Base-by-base conservation (phyloP, 2,888 invertebrate species). In the Diarsia rubi region DNA sequence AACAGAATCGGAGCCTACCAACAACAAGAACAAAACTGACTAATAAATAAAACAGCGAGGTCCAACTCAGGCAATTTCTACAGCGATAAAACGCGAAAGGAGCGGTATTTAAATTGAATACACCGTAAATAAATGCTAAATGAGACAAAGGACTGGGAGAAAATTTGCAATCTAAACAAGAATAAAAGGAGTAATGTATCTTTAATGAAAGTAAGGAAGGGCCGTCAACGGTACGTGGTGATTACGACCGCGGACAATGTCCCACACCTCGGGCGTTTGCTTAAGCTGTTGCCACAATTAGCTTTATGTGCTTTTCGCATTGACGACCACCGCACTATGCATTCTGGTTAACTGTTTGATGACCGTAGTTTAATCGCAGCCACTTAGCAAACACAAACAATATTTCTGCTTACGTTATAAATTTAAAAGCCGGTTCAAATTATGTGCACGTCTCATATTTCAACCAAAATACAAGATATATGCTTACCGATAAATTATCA, bases 71-170 rank as follows among this genome's bases (percentile, higher is more conserved):
- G 91, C 92, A 93, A 93, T 94, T 94, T 90, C 92, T 92, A 87
- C 91, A 88, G 90, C 92, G 94, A 95, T 95, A 95, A 95, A 95
- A 94, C 93, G 92, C 92, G 89, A 92, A 93, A 93, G 92, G 92
- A 94, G 93, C 92, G 91, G 93, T 95, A 94, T 95, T 95, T 95
- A 95, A 95, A 95, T 95, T 94, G 95, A 95, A 95, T 93, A 93
- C 93, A 92, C 93, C 94, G 94, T 95, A 94, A 95, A 95, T 95
- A 95, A 95, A 95, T 94, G 93, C 92, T 94, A 94, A 95, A 95
- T 94, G 95, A 95, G 95, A 96, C 95, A 95, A 95, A 95, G 93
- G 93, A 93, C 93, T 94, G 93, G 88, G 92, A 92, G 93, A 93
- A 91, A 93, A 93, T 94, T 93, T 92, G 91, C 94, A 93, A 93